Evolutionary conservation across 2,113 vertebrate species (phyloP), one percentile per base, ranked within the genome.

Genomic region (Casuarius casuarius): DNA sequence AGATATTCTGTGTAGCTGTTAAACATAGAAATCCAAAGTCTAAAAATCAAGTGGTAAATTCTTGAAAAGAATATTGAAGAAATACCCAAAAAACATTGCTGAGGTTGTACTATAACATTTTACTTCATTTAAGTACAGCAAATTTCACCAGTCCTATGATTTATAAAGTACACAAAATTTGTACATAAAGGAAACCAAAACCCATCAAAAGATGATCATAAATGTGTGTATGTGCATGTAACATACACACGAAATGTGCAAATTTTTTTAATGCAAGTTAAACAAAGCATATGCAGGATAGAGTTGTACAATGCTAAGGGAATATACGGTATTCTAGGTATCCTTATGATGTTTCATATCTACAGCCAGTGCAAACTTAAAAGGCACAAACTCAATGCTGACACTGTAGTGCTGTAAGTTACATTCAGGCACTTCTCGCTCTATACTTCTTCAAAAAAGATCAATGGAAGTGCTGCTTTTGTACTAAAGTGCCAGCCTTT

Each of bases 371-470:
- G 97, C 97, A 98, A 95, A 97, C 87, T 91, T 94, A 96, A 94
- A 98, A 98, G 98, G 98, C 98, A 98, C 98, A 97, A 96, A 94
- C 96, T 97, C 92, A 95, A 74, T 86, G 96, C 96, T 93, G 96
- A 95, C 91, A 87, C 72, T 75, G 29, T 84, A 77, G 91, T 93
- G 78, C 94, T 95, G 14, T 68, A 89, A 96, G 52, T 92, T 85
- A 94, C 84, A 95, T 94, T 95, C 95, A 97, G 94, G 91, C 96
- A 97, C 88, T 91, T 82, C 31, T 95, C 91, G 77, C 77, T 54
- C 65, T 52, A 26, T 48, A 84, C 71, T 70, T 92, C 84, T 96
- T 89, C 90, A 95, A 65, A 63, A 54, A 22, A 79, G 48, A 68
- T 52, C 88, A 89, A 52, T 61, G 71, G 75, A 96, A 95, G 75